Evolutionary conservation across 2,113 vertebrate species (phyloP), one percentile per base, ranked within the genome.

Genomic region (Trogon surrucura): DNA sequence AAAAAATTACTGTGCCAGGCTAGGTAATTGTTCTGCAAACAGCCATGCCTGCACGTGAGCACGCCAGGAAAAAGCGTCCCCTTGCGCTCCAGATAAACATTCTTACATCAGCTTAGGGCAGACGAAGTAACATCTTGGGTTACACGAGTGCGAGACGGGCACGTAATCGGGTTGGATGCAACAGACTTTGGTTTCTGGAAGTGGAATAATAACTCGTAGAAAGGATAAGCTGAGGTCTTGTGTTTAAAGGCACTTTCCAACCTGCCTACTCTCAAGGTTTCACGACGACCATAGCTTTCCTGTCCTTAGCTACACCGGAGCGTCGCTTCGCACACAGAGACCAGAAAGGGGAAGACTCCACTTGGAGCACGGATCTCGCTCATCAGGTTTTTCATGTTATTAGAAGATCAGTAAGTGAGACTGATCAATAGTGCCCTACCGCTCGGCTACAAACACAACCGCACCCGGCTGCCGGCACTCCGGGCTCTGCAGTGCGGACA

Each of bases 291-390:
- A 11, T 0, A 3, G 47, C 10, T 66, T 22, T 22, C 20, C n/a
- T 19, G 22, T 25, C 36, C n/a, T 0, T 1, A 61, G 65, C 17
- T 8, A 26, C 38, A 16, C 29, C 11, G 1, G 2, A 56, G 19
- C 2, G 8, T 0, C 25, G 73, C 5, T 44, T 26, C 13, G 45
- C 66, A 25, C 1, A 3, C 0, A 3, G 38, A 60, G 51, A 34
- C 21, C 0, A 9, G 32, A 3, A 20, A 62, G n/a, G n/a, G 44
- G 48, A 64, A 50, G 34, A 54, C 57, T 47, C 79, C 10, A 1
- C 0, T 2, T 23, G 61, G 26, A 69, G 53, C 34, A 20, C 0
- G 8, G 53, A 20, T 12, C 57, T 77, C 22, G 32, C 80, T 19
- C 58, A 47, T 79, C 62, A 44, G 7, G 2, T 50, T 78, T 50